These are phyloP conservation scores for Coreius guichenoti DNA, from an alignment of 2,797 vertebrate species.

Conservation along the genomic window DNA sequence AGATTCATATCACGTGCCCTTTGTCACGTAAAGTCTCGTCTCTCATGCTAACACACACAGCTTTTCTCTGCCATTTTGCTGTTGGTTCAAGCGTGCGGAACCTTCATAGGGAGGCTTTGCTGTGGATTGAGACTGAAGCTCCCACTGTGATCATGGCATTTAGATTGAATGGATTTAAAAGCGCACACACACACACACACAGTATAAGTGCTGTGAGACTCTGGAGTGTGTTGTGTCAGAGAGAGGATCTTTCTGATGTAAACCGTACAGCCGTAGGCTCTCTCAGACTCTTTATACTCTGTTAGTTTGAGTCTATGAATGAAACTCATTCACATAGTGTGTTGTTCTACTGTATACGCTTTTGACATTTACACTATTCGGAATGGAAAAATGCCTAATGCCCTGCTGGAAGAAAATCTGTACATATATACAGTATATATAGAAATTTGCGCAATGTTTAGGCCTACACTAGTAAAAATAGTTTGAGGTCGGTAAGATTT, in stretches of 20 bases:
- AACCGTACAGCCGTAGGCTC: slow-evolving; percentile 19
- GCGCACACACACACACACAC: slow-evolving; percentile 7
- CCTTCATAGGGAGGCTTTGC: slow-evolving; percentile 24
- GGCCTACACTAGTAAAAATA: neutral
- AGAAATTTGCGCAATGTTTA: neutral
- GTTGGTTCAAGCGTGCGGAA: slow-evolving; percentile 31
- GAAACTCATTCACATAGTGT: slow-evolving; percentile 9
- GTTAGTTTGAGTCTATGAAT: slow-evolving; percentile 21
- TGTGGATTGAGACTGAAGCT: slow-evolving; percentile 29
- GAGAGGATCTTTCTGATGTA: slow-evolving; percentile 30
- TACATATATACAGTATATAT: neutral
- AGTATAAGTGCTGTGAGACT: slow-evolving; percentile 31
- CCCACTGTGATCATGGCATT: slow-evolving; percentile 54
- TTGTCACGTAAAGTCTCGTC: neutral
- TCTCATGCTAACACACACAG: slow-evolving; percentile 15
- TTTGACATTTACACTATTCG: neutral
- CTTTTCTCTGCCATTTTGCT: slow-evolving; percentile 41
- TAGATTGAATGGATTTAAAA: slow-evolving; percentile 46
- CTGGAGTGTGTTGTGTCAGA: slow-evolving; percentile 30
- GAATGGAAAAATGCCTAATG: neutral
- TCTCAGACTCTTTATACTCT: slow-evolving; percentile 1
- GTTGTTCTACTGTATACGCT: neutral
- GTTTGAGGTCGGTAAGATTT: no score
- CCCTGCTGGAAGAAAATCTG: neutral
- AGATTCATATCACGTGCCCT: slow-evolving; percentile 11